These are phyloP conservation scores for Montipora efflorescens DNA, from an alignment of 64 coral and sea anemone species.

Conservation along the genomic window DNA sequence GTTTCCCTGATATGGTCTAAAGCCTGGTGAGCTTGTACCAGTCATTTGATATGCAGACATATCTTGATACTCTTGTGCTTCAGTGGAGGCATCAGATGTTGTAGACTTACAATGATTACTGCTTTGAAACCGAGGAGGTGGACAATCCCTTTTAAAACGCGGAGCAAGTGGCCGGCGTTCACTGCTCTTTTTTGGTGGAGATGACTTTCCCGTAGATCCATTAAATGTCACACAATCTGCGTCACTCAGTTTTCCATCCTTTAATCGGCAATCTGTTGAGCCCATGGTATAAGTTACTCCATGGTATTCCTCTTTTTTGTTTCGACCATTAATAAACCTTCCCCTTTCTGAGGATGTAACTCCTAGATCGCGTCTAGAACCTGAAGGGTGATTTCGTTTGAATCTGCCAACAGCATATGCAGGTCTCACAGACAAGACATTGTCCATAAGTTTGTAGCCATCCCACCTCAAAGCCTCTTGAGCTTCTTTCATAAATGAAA, in stretches of 20 bases:
- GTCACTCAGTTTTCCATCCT: constrained; percentile 17
- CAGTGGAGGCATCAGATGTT: background rate
- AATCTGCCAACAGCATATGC: background rate
- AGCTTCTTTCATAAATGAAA: constrained; percentile 18
- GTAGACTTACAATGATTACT: background rate
- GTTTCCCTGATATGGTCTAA: constrained; percentile 8
- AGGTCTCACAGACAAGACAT: constrained; percentile 22
- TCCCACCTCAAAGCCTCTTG: constrained; percentile 30
- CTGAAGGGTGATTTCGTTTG: background rate
- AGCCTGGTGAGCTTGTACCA: background rate
- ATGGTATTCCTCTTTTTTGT: background rate
- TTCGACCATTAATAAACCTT: background rate
- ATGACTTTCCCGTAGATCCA: background rate
- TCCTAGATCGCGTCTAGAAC: background rate
- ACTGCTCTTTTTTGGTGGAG: background rate
- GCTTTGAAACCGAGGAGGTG: background rate
- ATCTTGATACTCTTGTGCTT: background rate
- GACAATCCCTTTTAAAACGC: constrained; percentile 7
- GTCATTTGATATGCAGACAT: background rate
- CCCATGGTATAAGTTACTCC: background rate
- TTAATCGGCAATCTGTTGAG: constrained; percentile 19
- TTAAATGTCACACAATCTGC: constrained; percentile 5
- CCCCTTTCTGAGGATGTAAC: background rate
- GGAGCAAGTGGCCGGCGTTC: background rate
- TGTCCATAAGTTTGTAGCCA: constrained; percentile 3